phyloP scores from a whole-genome alignment of 2,888 invertebrate genomes.

The Pheosia tremula region DNA sequence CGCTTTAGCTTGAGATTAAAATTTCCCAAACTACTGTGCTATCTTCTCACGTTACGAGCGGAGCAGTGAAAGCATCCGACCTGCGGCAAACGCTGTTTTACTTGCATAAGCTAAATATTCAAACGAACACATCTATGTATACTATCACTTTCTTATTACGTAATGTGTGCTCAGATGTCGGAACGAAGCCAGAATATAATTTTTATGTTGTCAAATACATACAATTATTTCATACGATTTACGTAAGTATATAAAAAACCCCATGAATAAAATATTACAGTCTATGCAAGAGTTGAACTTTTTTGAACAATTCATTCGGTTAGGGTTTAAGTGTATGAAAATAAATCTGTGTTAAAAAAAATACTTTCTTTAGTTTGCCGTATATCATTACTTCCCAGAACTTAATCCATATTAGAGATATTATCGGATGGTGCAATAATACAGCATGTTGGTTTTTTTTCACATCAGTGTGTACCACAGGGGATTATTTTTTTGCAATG shows the following conservation, averaged over 20 bases:
- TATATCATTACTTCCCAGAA: no score
- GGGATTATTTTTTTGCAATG: no score
- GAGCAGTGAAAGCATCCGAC: slow-evolving; percentile 54
- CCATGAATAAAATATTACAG: background rate
- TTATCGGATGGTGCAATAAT: no score
- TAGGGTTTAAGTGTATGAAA: no score
- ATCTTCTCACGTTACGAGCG: slow-evolving; percentile 10
- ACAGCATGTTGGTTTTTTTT: no score
- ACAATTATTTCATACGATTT: background rate
- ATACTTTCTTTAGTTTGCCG: no score
- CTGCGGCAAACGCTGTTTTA: slow-evolving; percentile 48
- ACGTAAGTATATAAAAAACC: background rate
- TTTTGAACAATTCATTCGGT: no score
- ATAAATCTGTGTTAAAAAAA: no score
- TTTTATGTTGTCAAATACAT: slow-evolving; percentile 7
- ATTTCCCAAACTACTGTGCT: slow-evolving; percentile 18
- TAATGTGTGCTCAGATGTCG: slow-evolving; percentile 41
- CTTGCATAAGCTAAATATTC: slow-evolving; percentile 61
- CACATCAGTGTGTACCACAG: no score
- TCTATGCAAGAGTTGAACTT: no score
- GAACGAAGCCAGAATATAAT: slow-evolving; percentile 12
- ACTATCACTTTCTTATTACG: slow-evolving; percentile 67
- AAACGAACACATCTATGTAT: slow-evolving; percentile 43
- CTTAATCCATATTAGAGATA: no score
- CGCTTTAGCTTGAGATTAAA: slow-evolving; percentile 9